Evolutionary conservation across 2,113 vertebrate species (phyloP), one percentile per base, ranked within the genome.

Genomic region (Trogon surrucura): DNA sequence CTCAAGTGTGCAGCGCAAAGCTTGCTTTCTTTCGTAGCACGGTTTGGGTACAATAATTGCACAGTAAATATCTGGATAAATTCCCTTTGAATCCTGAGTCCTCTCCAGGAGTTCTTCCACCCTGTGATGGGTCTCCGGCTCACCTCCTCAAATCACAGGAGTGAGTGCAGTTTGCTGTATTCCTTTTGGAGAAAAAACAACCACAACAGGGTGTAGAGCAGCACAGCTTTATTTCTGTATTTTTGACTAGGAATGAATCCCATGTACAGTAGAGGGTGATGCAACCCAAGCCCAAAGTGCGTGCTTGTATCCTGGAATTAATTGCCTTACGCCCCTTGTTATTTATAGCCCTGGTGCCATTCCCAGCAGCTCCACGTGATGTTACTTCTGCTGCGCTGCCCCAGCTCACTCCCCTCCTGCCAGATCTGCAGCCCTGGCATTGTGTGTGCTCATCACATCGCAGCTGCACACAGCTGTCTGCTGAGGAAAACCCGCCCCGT

Each of bases 311-410:
- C 84, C 88, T 91, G 66, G 60, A 90, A 93, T 60, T 69, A 72
- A 65, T 16, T 74, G 67, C 80, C 74, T n/a, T 47, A 32, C 19
- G 12, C 67, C 70, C 41, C 50, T 41, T 5, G 87, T 69, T 97
- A 91, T 95, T 96, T 78, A 56, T 54, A 96, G 94, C 80, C 56
- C 61, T 6, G 87, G 29, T 91, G 91, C 79, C 72, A 45, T 69
- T 86, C 81, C 72, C 30, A 44, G 91, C 73, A 54, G 79, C 93
- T 95, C 82, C 30, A 16, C 38, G 62, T 78, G 69, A 51, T 25
- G n/a, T 36, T 70, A 5, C 48, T 91, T 54, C 29, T 65, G 62
- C 66, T 48, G 81, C 38, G 81, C 75, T 80, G 23, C 79, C 17
- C 20, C 66, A 79, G 93, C 61, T 11, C 17, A 11, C 85, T 22